Evolutionary conservation across 2,113 vertebrate genomes (phyloP).

Genomic region (Cynopterus brachyotis): DNA sequence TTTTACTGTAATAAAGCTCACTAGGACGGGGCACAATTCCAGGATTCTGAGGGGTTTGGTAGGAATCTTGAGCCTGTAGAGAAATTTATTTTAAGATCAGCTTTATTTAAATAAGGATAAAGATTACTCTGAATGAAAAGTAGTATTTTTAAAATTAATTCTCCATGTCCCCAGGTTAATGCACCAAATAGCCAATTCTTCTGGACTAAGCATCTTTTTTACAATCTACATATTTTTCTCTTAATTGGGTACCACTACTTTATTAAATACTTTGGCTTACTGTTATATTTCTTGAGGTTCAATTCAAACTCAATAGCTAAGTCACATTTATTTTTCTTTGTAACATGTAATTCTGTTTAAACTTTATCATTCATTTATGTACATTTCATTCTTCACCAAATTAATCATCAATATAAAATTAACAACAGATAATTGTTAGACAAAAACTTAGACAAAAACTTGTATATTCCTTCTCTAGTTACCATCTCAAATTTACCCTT

Average conservation of each 20-base stretch:
- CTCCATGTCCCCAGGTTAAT: background rate
- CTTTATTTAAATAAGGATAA: slow-evolving; percentile 6
- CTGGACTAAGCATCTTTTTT: background rate
- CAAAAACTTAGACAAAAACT: background rate
- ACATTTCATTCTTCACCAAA: background rate
- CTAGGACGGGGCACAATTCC: slow-evolving; percentile 97
- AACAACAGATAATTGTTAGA: background rate
- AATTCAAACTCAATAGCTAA: background rate
- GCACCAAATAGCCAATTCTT: background rate
- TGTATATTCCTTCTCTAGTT: background rate
- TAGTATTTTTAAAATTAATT: background rate
- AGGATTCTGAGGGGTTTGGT: slow-evolving; percentile 92
- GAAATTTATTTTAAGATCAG: background rate
- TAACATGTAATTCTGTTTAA: background rate
- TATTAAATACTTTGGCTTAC: background rate
- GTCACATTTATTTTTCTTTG: background rate
- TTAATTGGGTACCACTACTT: background rate
- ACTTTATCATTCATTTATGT: background rate
- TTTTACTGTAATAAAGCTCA: slow-evolving; percentile 98
- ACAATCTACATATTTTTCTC: background rate
- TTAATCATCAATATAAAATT: background rate
- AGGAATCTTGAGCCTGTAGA: slow-evolving; percentile 92
- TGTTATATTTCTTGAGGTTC: background rate
- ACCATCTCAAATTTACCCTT: background rate
- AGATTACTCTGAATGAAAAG: background rate